A percentile compares a stretch with the other conserved stretches of the same genome.
These are phyloP conservation scores for Loripinus fragilis DNA, from an alignment of 2,888 invertebrate species.

Conservation along the genomic window DNA sequence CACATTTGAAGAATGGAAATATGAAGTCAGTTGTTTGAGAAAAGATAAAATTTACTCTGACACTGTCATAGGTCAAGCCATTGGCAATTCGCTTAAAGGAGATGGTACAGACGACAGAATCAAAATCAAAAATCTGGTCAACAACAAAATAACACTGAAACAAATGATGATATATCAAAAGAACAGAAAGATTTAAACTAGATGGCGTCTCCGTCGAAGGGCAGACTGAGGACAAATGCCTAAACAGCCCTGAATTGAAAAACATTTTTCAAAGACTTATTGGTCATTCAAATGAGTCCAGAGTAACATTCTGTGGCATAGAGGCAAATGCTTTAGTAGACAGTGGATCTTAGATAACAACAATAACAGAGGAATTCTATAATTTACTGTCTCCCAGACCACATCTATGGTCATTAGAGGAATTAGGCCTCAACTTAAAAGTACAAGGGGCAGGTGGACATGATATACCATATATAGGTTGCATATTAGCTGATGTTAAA, in stretches of 20 bases:
- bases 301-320: neutral
- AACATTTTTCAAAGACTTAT: neutral
- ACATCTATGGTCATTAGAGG: neutral
- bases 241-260: neutral
- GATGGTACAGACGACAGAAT: neutral
- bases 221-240: neutral
- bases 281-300: neutral
- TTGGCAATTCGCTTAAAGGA: neutral
- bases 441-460: neutral
- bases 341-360: neutral
- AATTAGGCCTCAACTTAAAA: neutral
- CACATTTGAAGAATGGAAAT: neutral
- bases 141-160: neutral
- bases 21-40: neutral
- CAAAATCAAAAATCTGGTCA: neutral
- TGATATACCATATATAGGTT: neutral
- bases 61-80: neutral
- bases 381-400: neutral
- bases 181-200: neutral
- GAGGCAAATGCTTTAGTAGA: neutral
- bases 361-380: neutral
- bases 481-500: neutral
- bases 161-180: neutral
- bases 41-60: neutral
- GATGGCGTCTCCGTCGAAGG: neutral